These are phyloP conservation scores for Heteromormyrus szaboi DNA, from an alignment of 2,797 vertebrate species.

Conservation along the genomic window DNA sequence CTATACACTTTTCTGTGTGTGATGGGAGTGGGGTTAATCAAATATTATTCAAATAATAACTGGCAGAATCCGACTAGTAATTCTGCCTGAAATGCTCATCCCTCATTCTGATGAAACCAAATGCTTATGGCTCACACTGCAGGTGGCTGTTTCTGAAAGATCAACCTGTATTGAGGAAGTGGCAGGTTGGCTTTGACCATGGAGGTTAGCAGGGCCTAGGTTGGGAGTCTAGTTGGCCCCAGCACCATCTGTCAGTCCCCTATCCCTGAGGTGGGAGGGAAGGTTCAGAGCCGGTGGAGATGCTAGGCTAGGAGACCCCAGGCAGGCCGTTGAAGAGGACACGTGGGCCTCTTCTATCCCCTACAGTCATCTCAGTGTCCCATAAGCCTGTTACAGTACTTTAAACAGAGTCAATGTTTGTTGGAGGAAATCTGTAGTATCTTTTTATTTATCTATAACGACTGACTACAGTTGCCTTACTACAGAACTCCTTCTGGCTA, in stretches of 20 bases:
- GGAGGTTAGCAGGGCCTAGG: background rate
- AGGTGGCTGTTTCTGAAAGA: background rate
- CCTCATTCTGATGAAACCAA: background rate
- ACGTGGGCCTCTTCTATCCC: background rate
- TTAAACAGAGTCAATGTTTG: background rate
- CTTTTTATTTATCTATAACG: background rate
- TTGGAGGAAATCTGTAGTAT: background rate
- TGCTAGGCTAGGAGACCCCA: conserved; percentile 43
- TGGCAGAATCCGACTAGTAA: background rate
- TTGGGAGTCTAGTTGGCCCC: conserved; percentile 40
- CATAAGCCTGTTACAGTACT: conserved; percentile 20
- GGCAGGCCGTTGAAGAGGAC: conserved; percentile 16
- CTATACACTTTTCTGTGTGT: background rate
- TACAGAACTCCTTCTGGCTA: background rate
- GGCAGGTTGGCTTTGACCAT: background rate
- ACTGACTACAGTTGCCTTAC: background rate
- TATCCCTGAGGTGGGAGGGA: conserved; percentile 45
- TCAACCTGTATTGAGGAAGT: background rate
- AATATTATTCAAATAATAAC: background rate
- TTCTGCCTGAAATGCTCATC: background rate
- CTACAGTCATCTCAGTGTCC: background rate
- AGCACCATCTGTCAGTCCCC: conserved; percentile 63
- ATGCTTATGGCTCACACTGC: background rate
- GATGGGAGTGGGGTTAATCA: background rate
- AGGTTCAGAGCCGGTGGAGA: conserved; percentile 61